A percentile compares a stretch with the other conserved stretches of the same genome.
phyloP scores from a whole-genome alignment of 2,888 invertebrate species.

The Herminia tarsipennalis region DNA sequence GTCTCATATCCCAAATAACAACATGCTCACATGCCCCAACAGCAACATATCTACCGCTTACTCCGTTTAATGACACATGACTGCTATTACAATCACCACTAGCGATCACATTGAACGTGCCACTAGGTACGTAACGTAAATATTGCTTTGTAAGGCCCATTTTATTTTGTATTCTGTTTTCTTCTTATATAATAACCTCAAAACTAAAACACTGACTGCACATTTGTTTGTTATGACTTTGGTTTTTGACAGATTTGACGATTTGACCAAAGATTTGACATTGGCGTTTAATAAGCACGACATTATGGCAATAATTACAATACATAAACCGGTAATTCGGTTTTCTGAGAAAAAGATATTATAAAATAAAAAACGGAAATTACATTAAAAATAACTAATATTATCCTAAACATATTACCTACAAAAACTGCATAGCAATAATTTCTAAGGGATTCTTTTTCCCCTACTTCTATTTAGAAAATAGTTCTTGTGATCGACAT shows the following conservation, averaged over 20 bases:
- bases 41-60: constrained; percentile 94
- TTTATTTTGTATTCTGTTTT: constrained; percentile 11
- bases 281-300: too few species aligned
- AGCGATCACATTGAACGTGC: constrained; percentile 95
- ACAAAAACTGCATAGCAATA: too few species aligned
- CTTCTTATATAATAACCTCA: constrained; percentile 23
- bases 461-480: too few species aligned
- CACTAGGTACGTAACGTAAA: constrained; percentile 93
- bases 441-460: too few species aligned
- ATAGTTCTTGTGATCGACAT: too few species aligned
- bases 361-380: too few species aligned
- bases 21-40: constrained; percentile 98
- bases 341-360: too few species aligned
- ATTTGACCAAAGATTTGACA: too few species aligned
- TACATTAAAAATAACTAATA: too few species aligned
- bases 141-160: constrained; percentile 98
- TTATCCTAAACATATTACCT: too few species aligned
- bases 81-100: constrained; percentile 92
- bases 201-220: constrained; percentile 13
- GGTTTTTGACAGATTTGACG: background rate
- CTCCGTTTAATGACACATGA: constrained; percentile 91
- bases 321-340: too few species aligned
- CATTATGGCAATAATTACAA: too few species aligned
- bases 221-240: constrained; percentile 45
- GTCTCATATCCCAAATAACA: constrained; percentile 96